phyloP scores from a whole-genome alignment of 2,888 invertebrate genomes.

The Ophraella communa region DNA sequence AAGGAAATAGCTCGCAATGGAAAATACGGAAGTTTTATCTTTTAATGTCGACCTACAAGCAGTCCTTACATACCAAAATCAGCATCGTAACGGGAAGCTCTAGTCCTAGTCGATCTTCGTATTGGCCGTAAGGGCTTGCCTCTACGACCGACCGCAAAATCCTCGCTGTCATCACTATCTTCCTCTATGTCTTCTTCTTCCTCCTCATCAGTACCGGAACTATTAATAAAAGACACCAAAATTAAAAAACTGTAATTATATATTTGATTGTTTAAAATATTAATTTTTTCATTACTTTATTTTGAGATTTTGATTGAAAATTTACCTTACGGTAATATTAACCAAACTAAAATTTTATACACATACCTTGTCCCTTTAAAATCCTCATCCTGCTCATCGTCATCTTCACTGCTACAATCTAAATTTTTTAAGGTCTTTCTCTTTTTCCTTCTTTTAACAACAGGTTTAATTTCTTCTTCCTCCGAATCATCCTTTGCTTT shows the following conservation, averaged over 20 bases:
- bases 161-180: conserved; percentile 65
- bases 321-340: not conserved
- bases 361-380: conserved; percentile 79
- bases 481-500: conserved; percentile 41
- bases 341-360: not conserved
- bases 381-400: conserved; percentile 87
- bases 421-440: conserved; percentile 82
- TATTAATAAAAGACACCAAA: conserved; percentile 7
- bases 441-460: conserved; percentile 48
- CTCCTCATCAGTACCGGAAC: conserved; percentile 55
- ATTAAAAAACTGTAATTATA: too few species aligned
- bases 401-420: conserved; percentile 67
- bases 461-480: conserved; percentile 30
- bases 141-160: conserved; percentile 60
- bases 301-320: too few species aligned
- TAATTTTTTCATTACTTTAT: too few species aligned
- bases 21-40: too few species aligned
- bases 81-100: conserved; percentile 63
- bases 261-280: too few species aligned
- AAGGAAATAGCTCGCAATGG: too few species aligned
- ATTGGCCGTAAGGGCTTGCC: conserved; percentile 60
- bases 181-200: conserved; percentile 64
- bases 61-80: conserved; percentile 61
- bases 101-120: conserved; percentile 64
- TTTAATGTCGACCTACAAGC: too few species aligned